Evolutionary conservation across 2,113 vertebrate species (phyloP).

Genomic region (Sterna hirundo): DNA sequence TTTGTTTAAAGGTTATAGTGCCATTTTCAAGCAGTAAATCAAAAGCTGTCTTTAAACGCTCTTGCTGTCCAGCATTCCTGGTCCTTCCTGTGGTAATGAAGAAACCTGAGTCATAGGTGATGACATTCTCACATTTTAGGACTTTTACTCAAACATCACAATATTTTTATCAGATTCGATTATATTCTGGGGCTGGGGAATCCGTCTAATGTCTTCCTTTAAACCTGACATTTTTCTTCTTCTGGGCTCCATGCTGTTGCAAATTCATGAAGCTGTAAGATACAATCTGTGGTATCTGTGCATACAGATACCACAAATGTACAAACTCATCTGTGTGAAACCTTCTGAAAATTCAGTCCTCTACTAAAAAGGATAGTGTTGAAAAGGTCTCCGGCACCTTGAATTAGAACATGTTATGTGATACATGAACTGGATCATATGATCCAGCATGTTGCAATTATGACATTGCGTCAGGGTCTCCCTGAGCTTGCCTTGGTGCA

Average conservation of each 20-base stretch:
- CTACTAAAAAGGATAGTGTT: background rate
- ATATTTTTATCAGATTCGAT: background rate
- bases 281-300: background rate
- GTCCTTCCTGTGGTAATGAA: background rate
- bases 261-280: background rate
- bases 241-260: background rate
- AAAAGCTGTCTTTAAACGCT: conserved; percentile 6
- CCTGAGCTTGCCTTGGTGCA: background rate
- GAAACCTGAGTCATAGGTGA: background rate
- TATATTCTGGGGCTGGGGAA: background rate
- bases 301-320: background rate
- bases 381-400: background rate
- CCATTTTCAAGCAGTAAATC: conserved; percentile 27
- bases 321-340: background rate
- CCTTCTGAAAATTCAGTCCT: background rate
- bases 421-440: background rate
- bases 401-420: background rate
- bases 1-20: conserved; percentile 20
- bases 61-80: background rate
- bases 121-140: background rate
- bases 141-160: background rate
- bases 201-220: background rate
- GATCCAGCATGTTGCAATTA: background rate
- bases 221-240: background rate
- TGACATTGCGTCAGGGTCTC: background rate